phyloP scores from a whole-genome alignment of 2,888 invertebrate genomes.

The Criorhina ranunculi region DNA sequence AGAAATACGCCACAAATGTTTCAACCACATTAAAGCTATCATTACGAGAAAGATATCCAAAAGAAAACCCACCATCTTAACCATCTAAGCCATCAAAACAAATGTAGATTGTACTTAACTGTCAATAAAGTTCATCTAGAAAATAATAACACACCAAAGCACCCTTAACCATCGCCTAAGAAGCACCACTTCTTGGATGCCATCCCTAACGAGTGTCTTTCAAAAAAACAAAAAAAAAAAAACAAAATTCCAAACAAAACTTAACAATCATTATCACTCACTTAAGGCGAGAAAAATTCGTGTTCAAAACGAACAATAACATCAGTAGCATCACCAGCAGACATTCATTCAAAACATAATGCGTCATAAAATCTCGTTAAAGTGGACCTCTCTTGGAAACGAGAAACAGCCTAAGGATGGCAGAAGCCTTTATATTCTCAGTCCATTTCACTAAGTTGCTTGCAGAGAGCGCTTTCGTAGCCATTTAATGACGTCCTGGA shows the following conservation, averaged over 20 bases:
- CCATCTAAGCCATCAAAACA: conserved; percentile 25
- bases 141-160: conserved; percentile 18
- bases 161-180: not conserved
- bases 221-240: conserved; percentile 12
- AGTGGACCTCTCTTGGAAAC: conserved; percentile 19
- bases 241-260: conserved; percentile 28
- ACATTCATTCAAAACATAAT: conserved; percentile 30
- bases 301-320: conserved; percentile 43
- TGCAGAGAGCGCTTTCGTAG: not conserved
- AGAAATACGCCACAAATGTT: conserved; percentile 24
- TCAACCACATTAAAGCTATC: conserved; percentile 35
- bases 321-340: conserved; percentile 13
- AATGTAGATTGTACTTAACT: conserved; percentile 29
- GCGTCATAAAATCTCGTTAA: conserved; percentile 64
- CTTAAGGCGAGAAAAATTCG: conserved; percentile 19
- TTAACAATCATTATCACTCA: conserved; percentile 50
- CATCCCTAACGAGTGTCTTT: not conserved
- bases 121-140: conserved; percentile 36
- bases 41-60: not conserved
- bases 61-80: conserved; percentile 6
- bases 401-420: not conserved
- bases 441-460: not conserved
- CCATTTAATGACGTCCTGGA: conserved; percentile 34
- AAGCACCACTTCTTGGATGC: conserved; percentile 8
- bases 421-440: not conserved